phyloP scores from a whole-genome alignment of 2,888 invertebrate genomes.

The Atherix ibis region DNA sequence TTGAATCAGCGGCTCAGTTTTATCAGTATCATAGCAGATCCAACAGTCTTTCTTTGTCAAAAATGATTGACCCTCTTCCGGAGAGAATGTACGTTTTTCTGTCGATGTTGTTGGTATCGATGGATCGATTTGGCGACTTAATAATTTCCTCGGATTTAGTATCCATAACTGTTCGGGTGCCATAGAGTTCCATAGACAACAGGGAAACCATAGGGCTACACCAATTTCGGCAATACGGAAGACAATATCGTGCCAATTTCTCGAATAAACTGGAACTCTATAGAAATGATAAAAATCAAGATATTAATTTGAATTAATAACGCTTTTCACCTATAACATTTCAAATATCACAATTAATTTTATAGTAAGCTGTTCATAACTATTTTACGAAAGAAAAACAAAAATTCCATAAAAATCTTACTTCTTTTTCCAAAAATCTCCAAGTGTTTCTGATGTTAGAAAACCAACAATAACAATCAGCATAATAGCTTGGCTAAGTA shows the following conservation, averaged over 20 bases:
- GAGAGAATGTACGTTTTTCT: constrained; percentile 28
- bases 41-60: constrained; percentile 63
- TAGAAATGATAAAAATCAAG: constrained; percentile 4
- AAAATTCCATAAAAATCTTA: constrained; percentile 28
- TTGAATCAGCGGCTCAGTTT: constrained; percentile 68
- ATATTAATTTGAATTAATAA: no score
- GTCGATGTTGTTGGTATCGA: constrained; percentile 33
- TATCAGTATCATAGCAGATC: constrained; percentile 81
- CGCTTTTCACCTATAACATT: constrained; percentile 1
- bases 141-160: constrained; percentile 73
- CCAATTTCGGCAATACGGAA: constrained; percentile 86
- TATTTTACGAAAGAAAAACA: no score
- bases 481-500: constrained; percentile 82
- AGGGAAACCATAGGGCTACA: constrained; percentile 88
- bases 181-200: constrained; percentile 92
- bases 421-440: constrained; percentile 89
- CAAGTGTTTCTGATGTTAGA: constrained; percentile 77
- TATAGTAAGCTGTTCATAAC: no score
- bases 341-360: constrained; percentile 2
- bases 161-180: constrained; percentile 88
- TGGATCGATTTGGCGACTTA: constrained; percentile 49
- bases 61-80: constrained; percentile 39
- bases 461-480: constrained; percentile 78
- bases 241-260: constrained; percentile 84
- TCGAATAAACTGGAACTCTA: constrained; percentile 73